phyloP scores from a whole-genome alignment of 2,888 invertebrate species.

The Rhaphigaster nebulosa region DNA sequence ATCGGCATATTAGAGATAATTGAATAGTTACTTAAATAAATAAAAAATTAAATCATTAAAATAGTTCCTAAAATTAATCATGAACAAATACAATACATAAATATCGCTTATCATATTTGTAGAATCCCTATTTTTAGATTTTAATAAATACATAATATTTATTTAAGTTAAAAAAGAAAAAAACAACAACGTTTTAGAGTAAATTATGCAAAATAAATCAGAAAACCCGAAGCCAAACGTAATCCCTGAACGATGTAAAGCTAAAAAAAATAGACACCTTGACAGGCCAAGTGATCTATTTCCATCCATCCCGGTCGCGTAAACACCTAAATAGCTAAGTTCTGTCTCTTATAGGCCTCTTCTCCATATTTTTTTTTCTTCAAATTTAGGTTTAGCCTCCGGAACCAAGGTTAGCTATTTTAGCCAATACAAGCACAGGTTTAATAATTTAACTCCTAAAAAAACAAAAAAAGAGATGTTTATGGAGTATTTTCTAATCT shows the following conservation, averaged over 20 bases:
- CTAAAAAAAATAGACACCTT: slow-evolving; percentile 19
- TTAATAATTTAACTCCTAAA: too few relatives aligned
- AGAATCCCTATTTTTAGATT: too few relatives aligned
- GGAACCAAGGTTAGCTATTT: not conserved
- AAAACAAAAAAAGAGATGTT: too few relatives aligned
- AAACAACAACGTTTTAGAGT: not conserved
- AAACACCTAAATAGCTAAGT: not conserved
- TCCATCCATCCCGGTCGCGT: not conserved
- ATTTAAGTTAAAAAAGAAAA: too few relatives aligned
- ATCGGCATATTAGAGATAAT: too few relatives aligned
- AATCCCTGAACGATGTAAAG: not conserved
- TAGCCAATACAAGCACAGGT: not conserved
- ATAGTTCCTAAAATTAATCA: too few relatives aligned
- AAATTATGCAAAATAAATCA: not conserved
- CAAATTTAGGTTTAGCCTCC: not conserved
- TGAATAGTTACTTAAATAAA: too few relatives aligned
- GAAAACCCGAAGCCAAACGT: not conserved
- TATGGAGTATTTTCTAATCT: too few relatives aligned
- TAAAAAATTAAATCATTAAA: too few relatives aligned
- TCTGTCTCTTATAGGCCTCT: not conserved
- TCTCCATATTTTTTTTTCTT: not conserved
- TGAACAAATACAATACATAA: too few relatives aligned
- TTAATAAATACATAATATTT: too few relatives aligned
- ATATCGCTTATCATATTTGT: too few relatives aligned
- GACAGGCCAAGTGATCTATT: slow-evolving; percentile 21